These are phyloP conservation scores for Tipula confusa DNA, from an alignment of 2,888 invertebrate species.

Conservation along the genomic window DNA sequence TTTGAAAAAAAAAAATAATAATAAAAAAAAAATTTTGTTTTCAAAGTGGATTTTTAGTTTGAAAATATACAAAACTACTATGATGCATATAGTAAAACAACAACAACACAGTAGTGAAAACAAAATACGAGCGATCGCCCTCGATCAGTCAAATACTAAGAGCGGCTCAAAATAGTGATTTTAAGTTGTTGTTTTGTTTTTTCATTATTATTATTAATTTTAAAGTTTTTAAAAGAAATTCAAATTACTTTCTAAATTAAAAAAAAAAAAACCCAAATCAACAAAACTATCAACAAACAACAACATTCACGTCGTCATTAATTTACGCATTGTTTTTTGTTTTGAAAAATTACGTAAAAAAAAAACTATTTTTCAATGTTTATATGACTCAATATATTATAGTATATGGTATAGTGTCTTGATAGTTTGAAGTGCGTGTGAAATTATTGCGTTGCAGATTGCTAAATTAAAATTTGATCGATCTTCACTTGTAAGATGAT, in stretches of 20 bases:
- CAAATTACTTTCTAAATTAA: background rate
- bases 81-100: background rate
- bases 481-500: background rate
- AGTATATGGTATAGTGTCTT: too few species aligned
- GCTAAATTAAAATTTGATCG: background rate
- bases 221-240: background rate
- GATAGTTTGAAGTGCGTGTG: background rate
- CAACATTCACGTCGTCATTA: background rate
- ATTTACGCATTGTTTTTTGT: background rate
- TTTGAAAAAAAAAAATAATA: constrained; percentile 1
- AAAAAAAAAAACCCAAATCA: background rate
- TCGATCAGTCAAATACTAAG: background rate
- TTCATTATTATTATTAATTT: background rate
- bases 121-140: background rate
- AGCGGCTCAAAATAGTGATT: background rate
- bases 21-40: background rate
- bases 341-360: background rate
- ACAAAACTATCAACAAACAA: background rate
- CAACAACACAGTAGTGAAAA: background rate
- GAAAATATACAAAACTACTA: background rate
- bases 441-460: background rate
- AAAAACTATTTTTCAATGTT: too few species aligned
- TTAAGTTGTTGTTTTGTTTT: background rate
- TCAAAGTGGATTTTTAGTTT: background rate
- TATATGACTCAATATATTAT: constrained; percentile 13